Evolutionary conservation across 64 coral and sea anemone species (phyloP), one percentile per base, ranked within the genome.

Genomic region (Pocillopora verrucosa): DNA sequence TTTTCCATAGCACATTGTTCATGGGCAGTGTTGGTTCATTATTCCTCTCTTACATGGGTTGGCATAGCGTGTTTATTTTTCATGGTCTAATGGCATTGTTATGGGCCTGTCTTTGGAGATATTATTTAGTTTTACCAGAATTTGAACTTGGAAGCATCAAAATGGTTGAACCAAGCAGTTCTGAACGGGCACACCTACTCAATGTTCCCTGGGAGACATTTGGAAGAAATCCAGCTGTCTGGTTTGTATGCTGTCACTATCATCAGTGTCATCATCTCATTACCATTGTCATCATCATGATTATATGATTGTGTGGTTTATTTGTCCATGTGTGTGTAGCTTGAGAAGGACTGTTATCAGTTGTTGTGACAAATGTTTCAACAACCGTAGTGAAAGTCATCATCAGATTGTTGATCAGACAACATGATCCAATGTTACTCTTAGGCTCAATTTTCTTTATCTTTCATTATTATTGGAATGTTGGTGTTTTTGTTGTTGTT

Each of bases 1-100:
- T 61, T 73, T 86, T 10, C 60, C 72, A 73, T 67, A 94, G 94
- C 20, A 96, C 94, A 6, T 84, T 96, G 76, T 79, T 93, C 13
- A 90, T 92, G 77, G 94, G 94, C 10, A 93, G 92, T n/a, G 62
- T 89, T 74, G 94, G 94, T 1, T 96, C 94, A 25, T 72, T 92
- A 80, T 86, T 96, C 41, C 88, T 96, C 19, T 69, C 80, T 17
- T 36, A 90, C 13, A 87, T 90, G 74, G 91, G 91, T 37, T 96
- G 94, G 94, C 88, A 85, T 65, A 96, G 91, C 87, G 94, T 96
- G 0, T 96, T 96, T 30, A 75, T 96, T 11, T 57, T 77, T 14
- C 88, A 93, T 74, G 94, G 94, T 36, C 5, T 93, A 12, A 64
- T 80, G 19, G 88, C 91, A 34, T 74, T 96, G 26, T 9, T 93